A percentile compares a stretch with the other conserved stretches of the same genome.
Conservation (phyloP, 2,797 vertebrate genomes). For the Peromyscus attwateri region DNA sequence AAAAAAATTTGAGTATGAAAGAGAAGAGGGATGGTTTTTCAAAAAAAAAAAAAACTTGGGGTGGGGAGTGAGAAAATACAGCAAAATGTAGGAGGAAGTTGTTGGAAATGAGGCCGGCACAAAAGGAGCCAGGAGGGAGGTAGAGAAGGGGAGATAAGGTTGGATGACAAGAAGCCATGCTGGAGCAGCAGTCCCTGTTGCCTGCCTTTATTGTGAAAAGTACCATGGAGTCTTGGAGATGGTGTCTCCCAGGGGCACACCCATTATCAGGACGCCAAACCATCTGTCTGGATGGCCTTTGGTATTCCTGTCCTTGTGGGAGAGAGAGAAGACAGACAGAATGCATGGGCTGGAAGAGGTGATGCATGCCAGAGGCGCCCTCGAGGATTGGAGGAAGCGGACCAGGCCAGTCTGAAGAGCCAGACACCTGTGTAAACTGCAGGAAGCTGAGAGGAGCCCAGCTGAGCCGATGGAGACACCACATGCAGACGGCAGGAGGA, state of each 20-base stretch:
- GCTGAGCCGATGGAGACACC: slow-evolving; percentile 80
- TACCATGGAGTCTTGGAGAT: slow-evolving; percentile 9
- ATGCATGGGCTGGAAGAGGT: slow-evolving; percentile 82
- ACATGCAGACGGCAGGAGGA: slow-evolving; percentile 69
- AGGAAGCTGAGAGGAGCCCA: slow-evolving; percentile 74
- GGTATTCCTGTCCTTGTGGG: slow-evolving; percentile 74
- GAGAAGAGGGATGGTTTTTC: not conserved
- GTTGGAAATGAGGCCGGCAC: slow-evolving; percentile 52
- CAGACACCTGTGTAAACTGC: slow-evolving; percentile 85
- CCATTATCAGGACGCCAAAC: slow-evolving; percentile 60
- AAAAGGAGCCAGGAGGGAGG: not conserved
- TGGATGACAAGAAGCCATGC: slow-evolving; percentile 29
- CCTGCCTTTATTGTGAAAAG: not conserved
- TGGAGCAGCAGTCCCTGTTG: not conserved
- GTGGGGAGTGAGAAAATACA: not conserved
- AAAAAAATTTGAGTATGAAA: slow-evolving; percentile 41
- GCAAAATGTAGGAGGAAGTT: slow-evolving; percentile 31
- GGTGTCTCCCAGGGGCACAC: slow-evolving; percentile 50
- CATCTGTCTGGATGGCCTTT: slow-evolving; percentile 64
- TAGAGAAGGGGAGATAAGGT: slow-evolving; percentile 21
- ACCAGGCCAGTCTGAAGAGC: slow-evolving; percentile 66
- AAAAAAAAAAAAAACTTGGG: not conserved
- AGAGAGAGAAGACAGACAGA: slow-evolving; percentile 77
- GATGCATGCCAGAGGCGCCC: slow-evolving; percentile 75
- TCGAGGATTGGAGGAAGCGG: slow-evolving; percentile 71